Conservation (phyloP, 2,888 invertebrate genomes). For the Drosophila imparisetae region DNA sequence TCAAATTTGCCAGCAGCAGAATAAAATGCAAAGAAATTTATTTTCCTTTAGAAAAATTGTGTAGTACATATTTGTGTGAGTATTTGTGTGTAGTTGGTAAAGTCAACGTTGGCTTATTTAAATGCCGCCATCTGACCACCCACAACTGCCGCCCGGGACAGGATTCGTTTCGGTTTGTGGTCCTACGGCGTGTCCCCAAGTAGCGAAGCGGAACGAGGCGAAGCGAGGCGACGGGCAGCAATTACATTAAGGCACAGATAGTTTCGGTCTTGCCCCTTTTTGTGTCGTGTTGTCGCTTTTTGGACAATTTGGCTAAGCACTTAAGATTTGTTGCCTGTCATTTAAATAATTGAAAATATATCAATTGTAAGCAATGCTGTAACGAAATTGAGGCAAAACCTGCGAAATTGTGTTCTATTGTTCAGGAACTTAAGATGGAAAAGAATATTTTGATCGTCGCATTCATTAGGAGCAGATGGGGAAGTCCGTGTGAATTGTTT, state of each 20-base stretch:
- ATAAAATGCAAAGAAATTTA: constrained; percentile 68
- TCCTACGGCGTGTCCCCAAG: constrained; percentile 27
- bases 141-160: constrained; percentile 32
- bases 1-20: constrained; percentile 63
- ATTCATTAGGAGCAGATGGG: background rate
- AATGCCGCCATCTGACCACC: constrained; percentile 55
- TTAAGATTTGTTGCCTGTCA: constrained; percentile 68
- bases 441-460: background rate
- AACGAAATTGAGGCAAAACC: constrained; percentile 7
- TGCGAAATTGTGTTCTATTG: background rate
- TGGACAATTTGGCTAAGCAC: constrained; percentile 66
- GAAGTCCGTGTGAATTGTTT: constrained; percentile 9
- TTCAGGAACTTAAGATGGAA: background rate
- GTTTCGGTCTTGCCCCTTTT: constrained; percentile 28
- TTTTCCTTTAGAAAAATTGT: constrained; percentile 40
- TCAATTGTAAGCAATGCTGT: constrained; percentile 36
- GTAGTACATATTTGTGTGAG: constrained; percentile 1
- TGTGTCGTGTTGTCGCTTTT: constrained; percentile 25
- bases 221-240: constrained; percentile 43
- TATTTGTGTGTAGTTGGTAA: constrained; percentile 22
- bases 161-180: constrained; percentile 32
- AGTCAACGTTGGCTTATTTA: constrained; percentile 50
- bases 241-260: constrained; percentile 67
- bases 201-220: background rate
- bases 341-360: constrained; percentile 75